Evolutionary conservation across 2,113 vertebrate genomes (phyloP).

Genomic region (Phrynosoma blainvillii): DNA sequence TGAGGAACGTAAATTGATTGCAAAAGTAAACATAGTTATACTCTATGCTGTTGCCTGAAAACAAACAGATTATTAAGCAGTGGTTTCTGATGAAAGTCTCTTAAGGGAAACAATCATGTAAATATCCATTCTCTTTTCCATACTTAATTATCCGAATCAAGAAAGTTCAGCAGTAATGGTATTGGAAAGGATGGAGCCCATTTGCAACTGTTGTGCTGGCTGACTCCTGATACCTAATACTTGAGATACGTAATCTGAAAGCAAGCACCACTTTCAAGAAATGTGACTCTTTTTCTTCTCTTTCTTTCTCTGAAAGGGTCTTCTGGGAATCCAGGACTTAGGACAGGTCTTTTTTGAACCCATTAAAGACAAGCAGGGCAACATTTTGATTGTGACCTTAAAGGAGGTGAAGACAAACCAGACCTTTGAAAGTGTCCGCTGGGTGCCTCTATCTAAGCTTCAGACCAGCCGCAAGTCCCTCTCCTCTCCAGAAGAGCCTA

Average conservation of each 20-base stretch:
- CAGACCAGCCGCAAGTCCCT: constrained; percentile 89
- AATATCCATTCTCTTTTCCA: neutral
- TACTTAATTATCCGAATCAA: too few species aligned
- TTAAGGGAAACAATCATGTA: neutral
- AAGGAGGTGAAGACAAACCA: constrained; percentile 84
- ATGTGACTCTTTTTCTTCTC: rapidly evolving
- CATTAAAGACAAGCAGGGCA: constrained; percentile 91
- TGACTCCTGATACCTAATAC: neutral
- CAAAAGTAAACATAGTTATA: neutral
- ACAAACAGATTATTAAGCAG: neutral
- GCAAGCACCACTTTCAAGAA: too few species aligned
- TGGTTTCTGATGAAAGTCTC: neutral
- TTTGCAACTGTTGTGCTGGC: neutral
- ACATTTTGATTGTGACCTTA: constrained; percentile 86
- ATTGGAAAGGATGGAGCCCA: neutral
- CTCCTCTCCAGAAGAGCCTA: constrained; percentile 87
- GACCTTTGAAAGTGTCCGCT: constrained; percentile 83
- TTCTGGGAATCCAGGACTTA: constrained; percentile 88
- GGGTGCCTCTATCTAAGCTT: constrained; percentile 86
- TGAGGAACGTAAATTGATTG: neutral
- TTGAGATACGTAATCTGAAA: too few species aligned
- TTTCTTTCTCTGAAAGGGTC: constrained; percentile 70
- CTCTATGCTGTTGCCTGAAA: neutral
- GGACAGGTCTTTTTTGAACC: constrained; percentile 90
- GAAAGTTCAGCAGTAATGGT: neutral